Evolutionary conservation across 2,888 invertebrate species (phyloP), one percentile per base, ranked within the genome.

Genomic region (Perizoma affinitatum): DNA sequence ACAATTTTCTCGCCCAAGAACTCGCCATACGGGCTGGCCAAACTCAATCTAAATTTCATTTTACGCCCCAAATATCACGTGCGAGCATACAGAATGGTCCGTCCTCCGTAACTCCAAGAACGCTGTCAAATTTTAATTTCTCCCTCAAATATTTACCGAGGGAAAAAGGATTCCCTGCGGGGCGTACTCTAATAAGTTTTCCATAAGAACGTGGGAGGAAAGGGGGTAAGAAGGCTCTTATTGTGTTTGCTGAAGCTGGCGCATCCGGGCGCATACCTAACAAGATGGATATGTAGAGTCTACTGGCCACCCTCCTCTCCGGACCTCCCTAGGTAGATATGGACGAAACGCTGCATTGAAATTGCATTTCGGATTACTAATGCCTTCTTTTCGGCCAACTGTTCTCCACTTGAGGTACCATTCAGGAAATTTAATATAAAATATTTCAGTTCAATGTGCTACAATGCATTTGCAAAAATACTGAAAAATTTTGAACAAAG

Each of bases 51-150:
- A 87, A 90, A 91, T 88, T 90, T 91, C 89, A 91, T 92, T 90
- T 90, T 87, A 90, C 90, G 90, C 89, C 86, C 85, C 87, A 87
- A 87, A 83, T 87, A 89, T 88, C 90, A 90, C 91, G 87, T 86
- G 82, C 85, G 86, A 68, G 86, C 86, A 88, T 87, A 89, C 78
- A 90, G 86, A 86, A 86, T 85, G 83, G 84, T 82, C 82, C 83
- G 84, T 84, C 85, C 87, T 85, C 79, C 84, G 83, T 82, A 79
- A 78, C 83, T 82, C 80, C 72, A 68, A 78, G 81, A 87, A 82
- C 89, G 90, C 90, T 90, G 91, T 92, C 91, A 91, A 92, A 91
- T 92, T 92, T 92, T 92, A 92, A 91, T 92, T 92, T 91, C 92
- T 91, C 87, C 84, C 87, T 92, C 92, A 92, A 92, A 92, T 91